Percentiles rank a stretch among this genome's conserved stretches.
phyloP scores from a whole-genome alignment of 2,113 vertebrate genomes.

The Ammospiza caudacuta region DNA sequence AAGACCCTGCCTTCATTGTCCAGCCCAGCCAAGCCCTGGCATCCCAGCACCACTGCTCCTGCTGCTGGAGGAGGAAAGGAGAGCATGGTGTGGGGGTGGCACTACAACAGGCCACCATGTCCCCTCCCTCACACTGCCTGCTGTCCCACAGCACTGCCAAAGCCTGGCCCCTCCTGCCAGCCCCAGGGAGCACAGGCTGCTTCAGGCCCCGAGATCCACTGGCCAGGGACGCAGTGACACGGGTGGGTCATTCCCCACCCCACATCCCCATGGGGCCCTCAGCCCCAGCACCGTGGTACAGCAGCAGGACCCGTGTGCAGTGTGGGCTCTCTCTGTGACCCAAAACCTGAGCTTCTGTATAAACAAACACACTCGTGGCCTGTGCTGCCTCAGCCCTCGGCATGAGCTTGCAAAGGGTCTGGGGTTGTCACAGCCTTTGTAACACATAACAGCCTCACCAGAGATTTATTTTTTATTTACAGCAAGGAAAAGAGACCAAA shows the following conservation, averaged over 20 bases:
- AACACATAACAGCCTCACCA: not conserved
- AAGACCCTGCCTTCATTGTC: not conserved
- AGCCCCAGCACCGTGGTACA: rapidly evolving
- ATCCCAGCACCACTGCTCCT: not conserved
- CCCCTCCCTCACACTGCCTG: rapidly evolving
- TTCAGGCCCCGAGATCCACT: not conserved
- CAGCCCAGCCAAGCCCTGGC: not conserved
- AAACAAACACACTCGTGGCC: not conserved
- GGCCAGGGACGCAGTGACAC: rapidly evolving
- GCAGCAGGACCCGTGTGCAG: rapidly evolving
- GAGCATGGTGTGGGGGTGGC: rapidly evolving
- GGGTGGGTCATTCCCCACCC: not conserved
- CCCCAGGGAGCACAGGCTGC: rapidly evolving
- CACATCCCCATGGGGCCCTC: not conserved
- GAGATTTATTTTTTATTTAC: constrained; percentile 20
- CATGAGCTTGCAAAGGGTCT: not conserved
- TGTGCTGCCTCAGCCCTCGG: not conserved
- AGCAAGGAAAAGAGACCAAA: not conserved
- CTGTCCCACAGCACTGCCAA: not conserved
- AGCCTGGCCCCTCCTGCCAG: not conserved
- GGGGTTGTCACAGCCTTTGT: not conserved
- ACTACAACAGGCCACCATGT: rapidly evolving
- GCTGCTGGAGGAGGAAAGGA: not conserved
- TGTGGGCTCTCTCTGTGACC: rapidly evolving
- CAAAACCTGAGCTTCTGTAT: not conserved